Conservation (phyloP, 2,113 vertebrate species). For the Ploceus nigricollis region DNA sequence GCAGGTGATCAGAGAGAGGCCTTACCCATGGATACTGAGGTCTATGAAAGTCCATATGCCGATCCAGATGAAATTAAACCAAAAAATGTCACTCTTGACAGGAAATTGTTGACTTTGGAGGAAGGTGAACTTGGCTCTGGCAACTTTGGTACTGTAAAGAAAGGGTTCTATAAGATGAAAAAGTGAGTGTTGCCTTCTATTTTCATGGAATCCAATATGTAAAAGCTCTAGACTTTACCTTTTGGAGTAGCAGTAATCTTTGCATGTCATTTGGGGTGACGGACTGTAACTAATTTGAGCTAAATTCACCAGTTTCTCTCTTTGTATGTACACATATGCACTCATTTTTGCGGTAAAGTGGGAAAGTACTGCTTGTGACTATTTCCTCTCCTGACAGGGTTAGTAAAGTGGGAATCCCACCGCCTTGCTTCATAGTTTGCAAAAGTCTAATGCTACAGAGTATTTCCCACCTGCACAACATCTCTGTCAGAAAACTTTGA, state of each 20-base stretch:
- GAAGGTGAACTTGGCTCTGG: slow-evolving; percentile 94
- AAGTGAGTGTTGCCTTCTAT: slow-evolving; percentile 75
- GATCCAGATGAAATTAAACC: slow-evolving; percentile 93
- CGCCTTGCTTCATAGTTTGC: not conserved
- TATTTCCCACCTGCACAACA: not conserved
- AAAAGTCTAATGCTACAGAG: not conserved
- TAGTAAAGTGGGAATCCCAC: not conserved
- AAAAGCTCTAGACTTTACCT: not conserved
- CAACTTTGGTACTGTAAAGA: slow-evolving; percentile 95
- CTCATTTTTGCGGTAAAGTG: not conserved
- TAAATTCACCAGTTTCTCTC: not conserved
- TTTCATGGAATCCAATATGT: not conserved
- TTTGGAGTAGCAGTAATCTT: not conserved
- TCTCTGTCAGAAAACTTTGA: not conserved
- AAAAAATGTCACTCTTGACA: slow-evolving; percentile 83
- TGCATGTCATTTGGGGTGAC: not conserved
- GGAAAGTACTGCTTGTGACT: not conserved
- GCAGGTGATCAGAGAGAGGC: slow-evolving; percentile 74
- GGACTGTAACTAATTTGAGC: not conserved
- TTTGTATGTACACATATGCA: not conserved
- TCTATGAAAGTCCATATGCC: slow-evolving; percentile 94
- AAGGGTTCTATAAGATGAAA: slow-evolving; percentile 89
- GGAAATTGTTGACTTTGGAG: slow-evolving; percentile 81
- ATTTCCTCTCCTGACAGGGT: not conserved
- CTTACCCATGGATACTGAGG: slow-evolving; percentile 92